phyloP scores from a whole-genome alignment of 2,888 invertebrate species.

The Barypeithes pellucidus region DNA sequence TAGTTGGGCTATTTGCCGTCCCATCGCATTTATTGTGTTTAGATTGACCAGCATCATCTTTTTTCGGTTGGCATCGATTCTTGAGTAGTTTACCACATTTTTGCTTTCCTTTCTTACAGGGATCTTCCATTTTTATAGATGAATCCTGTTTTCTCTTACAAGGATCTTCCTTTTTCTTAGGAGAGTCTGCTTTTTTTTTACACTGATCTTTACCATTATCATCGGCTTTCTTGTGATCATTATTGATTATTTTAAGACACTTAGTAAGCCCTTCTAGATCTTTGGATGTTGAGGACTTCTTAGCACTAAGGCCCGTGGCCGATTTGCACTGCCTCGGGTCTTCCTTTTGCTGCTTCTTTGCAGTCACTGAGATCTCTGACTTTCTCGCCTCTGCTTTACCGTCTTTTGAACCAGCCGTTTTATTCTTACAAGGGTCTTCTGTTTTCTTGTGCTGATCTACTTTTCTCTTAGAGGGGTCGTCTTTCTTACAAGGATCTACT shows the following conservation, averaged over 20 bases:
- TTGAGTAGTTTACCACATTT: too few relatives aligned
- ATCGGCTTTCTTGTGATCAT: constrained; percentile 53
- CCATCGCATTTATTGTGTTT: background rate
- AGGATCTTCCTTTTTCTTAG: constrained; percentile 45
- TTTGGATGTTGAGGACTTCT: too few relatives aligned
- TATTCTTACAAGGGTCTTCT: constrained; percentile 54
- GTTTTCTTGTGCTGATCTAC: constrained; percentile 51
- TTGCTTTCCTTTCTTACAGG: too few relatives aligned
- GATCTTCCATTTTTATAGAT: constrained; percentile 46
- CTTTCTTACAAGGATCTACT: constrained; percentile 52
- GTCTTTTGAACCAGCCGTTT: constrained; percentile 50
- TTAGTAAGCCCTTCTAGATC: too few relatives aligned
- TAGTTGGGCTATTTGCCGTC: background rate
- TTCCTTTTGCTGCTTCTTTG: constrained; percentile 48
- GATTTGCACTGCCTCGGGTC: constrained; percentile 48
- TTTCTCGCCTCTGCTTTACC: too few relatives aligned
- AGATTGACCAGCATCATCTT: too few relatives aligned
- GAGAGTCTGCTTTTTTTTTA: constrained; percentile 52
- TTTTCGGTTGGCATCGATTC: too few relatives aligned
- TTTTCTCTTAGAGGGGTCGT: constrained; percentile 45
- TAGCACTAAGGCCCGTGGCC: constrained; percentile 40
- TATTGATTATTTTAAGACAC: too few relatives aligned
- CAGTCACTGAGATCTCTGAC: constrained; percentile 47
- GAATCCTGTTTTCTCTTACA: constrained; percentile 52
- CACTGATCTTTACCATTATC: constrained; percentile 53